These are phyloP conservation scores for Paragorgia papillata DNA, from an alignment of 92 coral and sea anemone species.

Conservation along the genomic window DNA sequence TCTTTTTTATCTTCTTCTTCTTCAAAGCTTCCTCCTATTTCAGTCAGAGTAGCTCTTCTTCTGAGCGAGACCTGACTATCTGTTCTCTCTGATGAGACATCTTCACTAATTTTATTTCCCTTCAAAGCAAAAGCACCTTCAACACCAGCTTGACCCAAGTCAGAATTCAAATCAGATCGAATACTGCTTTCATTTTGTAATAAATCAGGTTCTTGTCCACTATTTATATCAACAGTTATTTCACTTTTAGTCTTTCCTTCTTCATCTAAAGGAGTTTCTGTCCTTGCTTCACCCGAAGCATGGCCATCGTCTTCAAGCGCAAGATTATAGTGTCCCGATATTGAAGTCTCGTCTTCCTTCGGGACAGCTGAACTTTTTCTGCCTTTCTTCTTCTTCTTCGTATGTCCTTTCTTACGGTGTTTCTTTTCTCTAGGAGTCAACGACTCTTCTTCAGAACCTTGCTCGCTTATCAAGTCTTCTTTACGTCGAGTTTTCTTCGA, in stretches of 20 bases:
- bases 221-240: not conserved
- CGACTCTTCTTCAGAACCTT: slow-evolving; percentile 30
- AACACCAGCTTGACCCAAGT: not conserved
- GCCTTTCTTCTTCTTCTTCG: slow-evolving; percentile 28
- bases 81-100: slow-evolving; percentile 1
- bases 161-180: slow-evolving; percentile 25
- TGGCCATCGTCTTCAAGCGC: not conserved
- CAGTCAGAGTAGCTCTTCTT: slow-evolving; percentile 78
- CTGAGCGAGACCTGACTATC: slow-evolving; percentile 26
- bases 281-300: not conserved
- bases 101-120: slow-evolving; percentile 16
- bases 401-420: slow-evolving; percentile 12
- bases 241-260: not conserved
- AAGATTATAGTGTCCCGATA: not conserved
- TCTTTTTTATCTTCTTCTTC: slow-evolving; percentile 41
- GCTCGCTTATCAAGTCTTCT: not conserved
- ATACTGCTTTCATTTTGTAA: not conserved
- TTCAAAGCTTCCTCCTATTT: slow-evolving; percentile 63
- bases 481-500: slow-evolving; percentile 5
- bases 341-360: not conserved
- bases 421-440: slow-evolving; percentile 34
- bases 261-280: not conserved
- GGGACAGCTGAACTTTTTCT: slow-evolving; percentile 34
- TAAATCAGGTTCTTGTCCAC: no score
- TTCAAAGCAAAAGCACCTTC: not conserved